A percentile compares a stretch with the other conserved stretches of the same genome.
phyloP scores from a whole-genome alignment of 1,140 invertebrate genomes.

The Lepidurus packardi region DNA sequence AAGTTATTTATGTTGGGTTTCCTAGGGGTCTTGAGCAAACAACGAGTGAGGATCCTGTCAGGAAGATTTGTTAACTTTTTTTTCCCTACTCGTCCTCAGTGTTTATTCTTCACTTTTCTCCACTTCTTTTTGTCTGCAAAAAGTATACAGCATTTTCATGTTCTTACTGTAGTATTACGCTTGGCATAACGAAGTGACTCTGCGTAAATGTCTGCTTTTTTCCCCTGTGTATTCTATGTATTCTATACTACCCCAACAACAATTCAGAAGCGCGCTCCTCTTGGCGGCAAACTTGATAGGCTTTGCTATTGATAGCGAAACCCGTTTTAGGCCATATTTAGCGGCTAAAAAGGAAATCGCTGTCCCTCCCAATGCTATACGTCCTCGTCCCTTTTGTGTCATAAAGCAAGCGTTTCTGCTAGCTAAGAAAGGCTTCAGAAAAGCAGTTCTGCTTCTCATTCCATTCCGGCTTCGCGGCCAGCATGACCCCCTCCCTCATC shows the following conservation, averaged over 20 bases:
- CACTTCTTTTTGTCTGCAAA: background rate
- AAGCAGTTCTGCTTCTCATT: constrained; percentile 4
- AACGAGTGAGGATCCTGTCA: background rate
- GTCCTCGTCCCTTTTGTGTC: background rate
- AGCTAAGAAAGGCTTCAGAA: background rate
- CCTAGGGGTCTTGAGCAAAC: background rate
- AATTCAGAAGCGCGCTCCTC: background rate
- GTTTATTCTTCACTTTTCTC: background rate
- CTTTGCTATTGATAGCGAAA: background rate
- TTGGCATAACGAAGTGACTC: background rate
- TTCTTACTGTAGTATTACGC: background rate
- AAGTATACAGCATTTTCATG: background rate
- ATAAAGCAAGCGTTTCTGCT: background rate
- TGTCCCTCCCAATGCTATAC: background rate
- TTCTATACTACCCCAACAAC: background rate
- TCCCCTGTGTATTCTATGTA: background rate
- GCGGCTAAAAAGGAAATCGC: constrained; percentile 2
- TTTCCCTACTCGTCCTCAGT: background rate
- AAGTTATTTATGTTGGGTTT: background rate
- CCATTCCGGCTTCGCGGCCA: background rate
- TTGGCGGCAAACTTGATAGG: background rate
- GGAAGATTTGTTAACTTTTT: background rate
- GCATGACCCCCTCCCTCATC: background rate
- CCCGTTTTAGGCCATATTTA: background rate
- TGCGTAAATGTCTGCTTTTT: background rate